Conservation (phyloP, 2,888 invertebrate species). For the Chrysomela aeneicollis region DNA sequence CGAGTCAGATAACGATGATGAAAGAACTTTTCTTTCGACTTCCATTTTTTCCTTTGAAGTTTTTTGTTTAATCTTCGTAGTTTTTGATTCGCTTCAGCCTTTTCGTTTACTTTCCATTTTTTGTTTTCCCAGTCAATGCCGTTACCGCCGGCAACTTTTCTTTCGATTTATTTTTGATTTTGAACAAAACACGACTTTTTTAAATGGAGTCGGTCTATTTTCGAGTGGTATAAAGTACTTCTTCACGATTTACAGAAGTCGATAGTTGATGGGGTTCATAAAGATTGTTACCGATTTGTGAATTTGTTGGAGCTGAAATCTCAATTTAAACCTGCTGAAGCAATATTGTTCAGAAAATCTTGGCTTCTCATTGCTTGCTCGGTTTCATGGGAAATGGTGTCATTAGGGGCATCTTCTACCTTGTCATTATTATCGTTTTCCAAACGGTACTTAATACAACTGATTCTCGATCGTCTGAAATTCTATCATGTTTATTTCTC, state of each 20-base stretch:
- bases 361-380: conserved; percentile 1
- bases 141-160: conserved; percentile 17
- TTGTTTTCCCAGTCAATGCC: conserved; percentile 9
- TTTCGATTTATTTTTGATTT: conserved; percentile 14
- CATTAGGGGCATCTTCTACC: conserved; percentile 8
- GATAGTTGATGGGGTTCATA: conserved; percentile 6
- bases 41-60: conserved; percentile 7
- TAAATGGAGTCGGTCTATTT: conserved; percentile 17
- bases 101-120: conserved; percentile 15
- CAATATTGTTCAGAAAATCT: not conserved
- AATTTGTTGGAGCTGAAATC: too few species aligned
- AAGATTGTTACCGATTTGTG: too few species aligned
- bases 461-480: conserved; percentile 13
- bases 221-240: conserved; percentile 10
- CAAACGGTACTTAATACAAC: conserved; percentile 2
- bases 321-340: too few species aligned
- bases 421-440: conserved; percentile 10
- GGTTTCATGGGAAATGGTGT: conserved; percentile 8
- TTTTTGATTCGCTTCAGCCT: conserved; percentile 17
- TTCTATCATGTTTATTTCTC: conserved; percentile 10
- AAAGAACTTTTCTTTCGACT: conserved; percentile 19
- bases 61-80: conserved; percentile 16
- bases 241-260: conserved; percentile 10
- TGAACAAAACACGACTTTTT: conserved; percentile 14
- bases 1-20: conserved; percentile 19